A percentile compares a stretch with the other conserved stretches of the same genome.
phyloP scores from a whole-genome alignment of 2,888 invertebrate genomes.

The Gisinianus flammeolus region DNA sequence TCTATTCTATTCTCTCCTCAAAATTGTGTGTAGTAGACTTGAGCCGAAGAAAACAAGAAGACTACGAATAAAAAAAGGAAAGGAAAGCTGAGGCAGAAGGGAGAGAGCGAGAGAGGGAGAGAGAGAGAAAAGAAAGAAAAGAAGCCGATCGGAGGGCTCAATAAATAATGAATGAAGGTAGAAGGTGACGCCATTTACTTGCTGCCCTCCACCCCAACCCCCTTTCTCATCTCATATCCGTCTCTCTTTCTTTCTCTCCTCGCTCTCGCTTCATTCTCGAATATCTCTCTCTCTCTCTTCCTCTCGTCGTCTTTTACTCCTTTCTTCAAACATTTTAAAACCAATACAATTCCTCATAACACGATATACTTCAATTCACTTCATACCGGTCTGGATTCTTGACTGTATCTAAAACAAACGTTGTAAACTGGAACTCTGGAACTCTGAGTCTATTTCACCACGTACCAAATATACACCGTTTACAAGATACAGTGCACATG shows the following conservation, averaged over 20 bases:
- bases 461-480: too few species aligned
- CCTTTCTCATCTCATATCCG: not conserved
- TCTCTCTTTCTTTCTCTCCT: not conserved
- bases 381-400: too few species aligned
- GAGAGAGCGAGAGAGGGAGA: constrained; percentile 20
- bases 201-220: not conserved
- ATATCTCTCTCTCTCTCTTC: not conserved
- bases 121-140: constrained; percentile 4
- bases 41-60: not conserved
- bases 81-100: not conserved
- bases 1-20: not conserved
- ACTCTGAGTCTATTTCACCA: too few species aligned
- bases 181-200: constrained; percentile 25
- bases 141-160: not conserved
- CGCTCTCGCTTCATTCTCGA: not conserved
- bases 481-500: too few species aligned
- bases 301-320: constrained; percentile 4
- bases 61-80: not conserved
- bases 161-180: constrained; percentile 36
- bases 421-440: too few species aligned
- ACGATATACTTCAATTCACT: too few species aligned
- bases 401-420: too few species aligned
- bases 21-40: not conserved
- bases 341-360: too few species aligned
- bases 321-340: too few species aligned